A percentile compares a stretch with the other conserved stretches of the same genome.
Evolutionary conservation across 2,888 invertebrate genomes (phyloP).

Genomic region (Scaptomyza flava): DNA sequence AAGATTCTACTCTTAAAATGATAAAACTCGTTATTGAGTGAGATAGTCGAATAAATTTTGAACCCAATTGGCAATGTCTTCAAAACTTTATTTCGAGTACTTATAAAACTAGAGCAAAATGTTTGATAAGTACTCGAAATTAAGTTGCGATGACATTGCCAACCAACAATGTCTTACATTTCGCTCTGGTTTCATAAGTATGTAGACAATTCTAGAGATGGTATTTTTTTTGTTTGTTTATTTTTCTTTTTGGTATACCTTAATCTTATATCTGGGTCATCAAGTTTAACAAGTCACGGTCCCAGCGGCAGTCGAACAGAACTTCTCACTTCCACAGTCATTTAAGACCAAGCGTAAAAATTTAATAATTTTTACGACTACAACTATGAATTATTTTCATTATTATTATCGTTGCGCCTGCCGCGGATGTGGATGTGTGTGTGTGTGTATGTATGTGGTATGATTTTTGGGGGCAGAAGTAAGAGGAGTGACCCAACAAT

Average conservation of each 20-base stretch:
- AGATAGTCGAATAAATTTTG: background rate
- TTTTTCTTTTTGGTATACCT: conserved; percentile 6
- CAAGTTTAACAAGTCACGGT: conserved; percentile 54
- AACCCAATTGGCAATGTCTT: background rate
- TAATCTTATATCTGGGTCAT: conserved; percentile 58
- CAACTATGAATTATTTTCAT: conserved; percentile 75
- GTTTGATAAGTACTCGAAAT: background rate
- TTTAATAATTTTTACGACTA: conserved; percentile 69
- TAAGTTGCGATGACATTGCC: background rate
- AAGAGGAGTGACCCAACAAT: conserved; percentile 45
- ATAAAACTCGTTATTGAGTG: background rate
- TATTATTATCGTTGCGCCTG: conserved; percentile 54
- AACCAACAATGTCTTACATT: background rate
- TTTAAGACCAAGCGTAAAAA: conserved; percentile 51
- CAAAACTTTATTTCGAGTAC: background rate
- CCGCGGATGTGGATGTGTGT: conserved; percentile 14
- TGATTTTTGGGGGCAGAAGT: conserved; percentile 27
- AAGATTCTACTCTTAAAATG: too few species aligned
- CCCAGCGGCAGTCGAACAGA: conserved; percentile 18
- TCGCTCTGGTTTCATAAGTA: conserved; percentile 1
- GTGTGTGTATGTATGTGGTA: conserved; percentile 19
- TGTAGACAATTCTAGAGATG: background rate
- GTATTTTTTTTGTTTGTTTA: background rate
- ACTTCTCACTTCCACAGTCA: conserved; percentile 37
- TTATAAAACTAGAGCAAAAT: conserved; percentile 2